Conservation (phyloP, 1,140 invertebrate genomes). For the Diplogasteroides magnus region DNA sequence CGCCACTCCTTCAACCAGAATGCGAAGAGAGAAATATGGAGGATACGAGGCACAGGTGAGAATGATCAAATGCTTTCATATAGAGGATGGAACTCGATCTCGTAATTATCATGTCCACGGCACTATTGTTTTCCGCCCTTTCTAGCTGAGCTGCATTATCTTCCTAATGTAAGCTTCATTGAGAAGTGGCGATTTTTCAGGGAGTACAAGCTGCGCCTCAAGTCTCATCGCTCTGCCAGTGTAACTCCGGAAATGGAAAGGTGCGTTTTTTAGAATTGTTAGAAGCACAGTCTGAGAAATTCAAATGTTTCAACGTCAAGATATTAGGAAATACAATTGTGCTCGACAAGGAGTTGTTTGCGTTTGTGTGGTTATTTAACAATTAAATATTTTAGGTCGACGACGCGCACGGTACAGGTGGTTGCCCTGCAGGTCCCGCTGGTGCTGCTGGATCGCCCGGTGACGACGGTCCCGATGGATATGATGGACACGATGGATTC, state of each 20-base stretch:
- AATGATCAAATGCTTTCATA: no score
- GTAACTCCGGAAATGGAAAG: constrained; percentile 25
- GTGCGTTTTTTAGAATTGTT: no score
- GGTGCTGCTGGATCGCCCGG: constrained; percentile 21
- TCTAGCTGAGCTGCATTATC: neutral
- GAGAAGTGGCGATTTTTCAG: neutral
- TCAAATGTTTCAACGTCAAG: no score
- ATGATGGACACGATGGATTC: constrained; percentile 25
- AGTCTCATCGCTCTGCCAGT: neutral
- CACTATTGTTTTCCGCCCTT: neutral
- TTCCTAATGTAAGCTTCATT: neutral
- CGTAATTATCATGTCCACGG: neutral
- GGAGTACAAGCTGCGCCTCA: neutral
- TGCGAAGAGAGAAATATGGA: constrained; percentile 39
- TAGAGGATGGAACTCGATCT: constrained; percentile 18
- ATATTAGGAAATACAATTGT: no score
- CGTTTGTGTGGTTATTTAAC: neutral
- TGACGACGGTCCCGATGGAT: constrained; percentile 16
- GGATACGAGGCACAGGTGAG: constrained; percentile 37
- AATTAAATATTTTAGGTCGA: neutral
- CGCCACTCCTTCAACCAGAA: constrained; percentile 44
- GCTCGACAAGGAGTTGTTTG: neutral
- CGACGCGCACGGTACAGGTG: constrained; percentile 22
- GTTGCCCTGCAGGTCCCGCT: constrained; percentile 25
- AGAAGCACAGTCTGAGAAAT: no score